Evolutionary conservation across 2,797 vertebrate species (phyloP).

Genomic region (Lemur catta): DNA sequence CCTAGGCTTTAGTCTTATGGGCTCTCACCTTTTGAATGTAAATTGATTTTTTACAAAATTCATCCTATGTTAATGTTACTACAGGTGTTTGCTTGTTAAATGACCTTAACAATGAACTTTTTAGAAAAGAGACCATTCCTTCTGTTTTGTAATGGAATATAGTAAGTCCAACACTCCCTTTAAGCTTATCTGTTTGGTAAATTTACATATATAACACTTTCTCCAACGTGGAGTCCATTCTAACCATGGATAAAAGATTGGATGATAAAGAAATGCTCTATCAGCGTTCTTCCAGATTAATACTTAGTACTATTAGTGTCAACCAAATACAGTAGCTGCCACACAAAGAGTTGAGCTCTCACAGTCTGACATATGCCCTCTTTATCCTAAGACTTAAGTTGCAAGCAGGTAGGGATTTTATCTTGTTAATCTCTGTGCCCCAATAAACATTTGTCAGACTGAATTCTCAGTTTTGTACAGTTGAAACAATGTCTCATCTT

Average conservation of each 20-base stretch:
- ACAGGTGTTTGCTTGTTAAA: slow-evolving; percentile 28
- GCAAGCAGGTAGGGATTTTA: not conserved
- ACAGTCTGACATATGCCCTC: not conserved
- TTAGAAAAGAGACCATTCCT: not conserved
- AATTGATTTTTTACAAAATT: slow-evolving; percentile 50
- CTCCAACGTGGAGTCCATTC: not conserved
- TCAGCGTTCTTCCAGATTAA: not conserved
- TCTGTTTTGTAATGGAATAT: not conserved
- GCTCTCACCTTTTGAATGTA: slow-evolving; percentile 36
- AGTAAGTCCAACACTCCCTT: not conserved
- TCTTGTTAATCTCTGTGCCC: not conserved
- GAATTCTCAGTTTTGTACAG: slow-evolving; percentile 33
- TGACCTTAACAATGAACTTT: slow-evolving; percentile 42
- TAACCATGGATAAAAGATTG: not conserved
- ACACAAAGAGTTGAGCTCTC: not conserved
- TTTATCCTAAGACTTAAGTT: not conserved
- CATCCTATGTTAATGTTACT: slow-evolving; percentile 37
- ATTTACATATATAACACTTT: slow-evolving; percentile 24
- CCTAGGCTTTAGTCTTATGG: not conserved
- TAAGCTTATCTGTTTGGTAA: not conserved
- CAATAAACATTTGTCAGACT: slow-evolving; percentile 24
- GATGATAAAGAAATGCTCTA: not conserved
- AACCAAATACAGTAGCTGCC: not conserved
- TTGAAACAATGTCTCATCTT: not conserved
- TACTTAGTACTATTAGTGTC: not conserved